Conservation (phyloP, 2,888 invertebrate genomes). For the Gnatocerus cornutus region DNA sequence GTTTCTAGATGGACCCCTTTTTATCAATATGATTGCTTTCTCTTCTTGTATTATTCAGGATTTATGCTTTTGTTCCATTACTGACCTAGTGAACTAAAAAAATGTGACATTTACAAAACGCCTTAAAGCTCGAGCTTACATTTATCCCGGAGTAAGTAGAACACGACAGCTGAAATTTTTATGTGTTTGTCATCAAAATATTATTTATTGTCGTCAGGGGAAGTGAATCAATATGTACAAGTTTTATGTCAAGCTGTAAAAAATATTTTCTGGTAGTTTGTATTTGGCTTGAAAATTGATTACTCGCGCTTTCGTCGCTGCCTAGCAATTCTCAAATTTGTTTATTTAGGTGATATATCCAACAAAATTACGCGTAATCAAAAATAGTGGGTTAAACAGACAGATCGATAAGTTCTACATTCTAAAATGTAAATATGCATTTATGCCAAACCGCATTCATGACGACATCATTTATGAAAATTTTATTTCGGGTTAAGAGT, state of each 20-base stretch:
- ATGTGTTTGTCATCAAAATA: slow-evolving; percentile 48
- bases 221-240: slow-evolving; percentile 38
- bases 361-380: too few relatives aligned
- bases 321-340: background rate
- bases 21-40: slow-evolving; percentile 35
- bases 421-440: slow-evolving; percentile 46
- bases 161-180: slow-evolving; percentile 47
- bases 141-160: slow-evolving; percentile 38
- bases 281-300: slow-evolving; percentile 21
- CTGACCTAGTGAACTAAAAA: slow-evolving; percentile 44
- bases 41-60: slow-evolving; percentile 35
- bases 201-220: slow-evolving; percentile 36
- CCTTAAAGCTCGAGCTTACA: slow-evolving; percentile 40
- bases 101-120: slow-evolving; percentile 47
- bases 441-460: slow-evolving; percentile 46
- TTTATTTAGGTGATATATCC: too few relatives aligned
- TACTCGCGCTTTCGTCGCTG: background rate
- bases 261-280: slow-evolving; percentile 14
- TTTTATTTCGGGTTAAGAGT: slow-evolving; percentile 51
- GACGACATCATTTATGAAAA: slow-evolving; percentile 47
- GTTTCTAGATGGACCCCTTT: slow-evolving; percentile 47
- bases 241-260: slow-evolving; percentile 25
- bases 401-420: slow-evolving; percentile 41
- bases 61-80: slow-evolving; percentile 37
- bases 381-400: slow-evolving; percentile 9